Base-by-base conservation (phyloP, 1,140 invertebrate species). In the Dendroctonus ponderosae region DNA sequence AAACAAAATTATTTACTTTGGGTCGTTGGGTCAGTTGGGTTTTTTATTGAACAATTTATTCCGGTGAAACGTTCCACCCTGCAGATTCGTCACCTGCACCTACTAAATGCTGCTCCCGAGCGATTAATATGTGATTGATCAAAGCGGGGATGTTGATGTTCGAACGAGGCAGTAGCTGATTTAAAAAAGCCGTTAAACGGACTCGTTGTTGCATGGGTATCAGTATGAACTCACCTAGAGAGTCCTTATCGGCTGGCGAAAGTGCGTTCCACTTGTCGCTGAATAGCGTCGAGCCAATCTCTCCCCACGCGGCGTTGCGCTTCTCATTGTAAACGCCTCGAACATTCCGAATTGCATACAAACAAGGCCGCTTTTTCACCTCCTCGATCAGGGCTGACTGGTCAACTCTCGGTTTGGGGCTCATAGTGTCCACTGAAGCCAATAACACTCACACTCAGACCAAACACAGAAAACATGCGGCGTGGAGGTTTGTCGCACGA, bases 321-420 rank as follows among this genome's bases (percentile, higher is more conserved):
- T 71, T 70, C 51, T 60, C n/a, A 42, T 63, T 63, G n/a, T 54
- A 42, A 46, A 70, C 66, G 5, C 54, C 62, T 39, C 65, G 60
- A 38, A 37, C 58, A 9, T 41, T 56, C 39, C 48, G 61, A 7
- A 42, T 14, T 43, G 71, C 71, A 56, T 74, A 74, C n/a, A 74
- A 44, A 26, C 67, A 50, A 4, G 71, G 70, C n/a, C 72, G 49
- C 37, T 70, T 72, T 53, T 73, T 70, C 39, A 74, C 70, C 66
- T 74, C 73, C 40, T 71, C 64, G 7, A 73, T 73, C 7, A 74
- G 44, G 5, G 48, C 26, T 39, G 64, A 37, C 0, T 70, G 40
- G 56, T 71, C 62, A n/a, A 72, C 66, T 12, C 6, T 62, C 3
- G 63, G 52, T 40, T 26, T 60, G 3, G 50, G 57, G 12, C 37